Base-by-base conservation (phyloP, 2,888 invertebrate species). In the Nephrotoma guestfalica region DNA sequence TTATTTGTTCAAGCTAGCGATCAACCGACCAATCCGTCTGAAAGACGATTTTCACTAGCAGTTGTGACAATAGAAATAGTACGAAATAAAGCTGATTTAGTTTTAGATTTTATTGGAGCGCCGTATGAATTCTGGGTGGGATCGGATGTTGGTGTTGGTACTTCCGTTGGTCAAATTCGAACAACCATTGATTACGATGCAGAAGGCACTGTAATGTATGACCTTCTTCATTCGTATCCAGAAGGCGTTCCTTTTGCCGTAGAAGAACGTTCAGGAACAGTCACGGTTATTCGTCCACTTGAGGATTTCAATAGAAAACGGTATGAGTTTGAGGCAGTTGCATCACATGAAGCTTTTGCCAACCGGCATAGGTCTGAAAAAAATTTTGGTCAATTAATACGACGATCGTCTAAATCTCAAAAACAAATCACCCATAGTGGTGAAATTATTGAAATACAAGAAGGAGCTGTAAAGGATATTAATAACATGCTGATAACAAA, bases 191-290 rank as follows among this genome's bases (percentile, higher is more conserved):
- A 94, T 4, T 93, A 95, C 89, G 94, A 95, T 86, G 94, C 93
- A 86, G 93, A 93, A 88, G 94, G 94, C 86, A 93, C 91, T 71
- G 90, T 92, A 0, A 93, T 96, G 88, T 97, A 96, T 89, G 97
- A 97, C 91, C 92, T 97, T 4, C 91, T 97, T 86, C 97, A 97
- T 90, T 95, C 96, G 88, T 97, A 97, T 90, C 95, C 96, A 89
- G 97, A 97, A 92, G 97, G 96, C 94, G 97, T 97, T n/a, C 97
- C 97, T 4, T 97, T 97, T 91, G 97, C 96, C 4, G 96, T 97
- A 41, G 97, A 97, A 92, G 97, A 97, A 90, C 93, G 95, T 87
- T 96, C 96, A 2, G 97, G 97, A 4, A 96, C 96, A 0, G 96
- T 97, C 85, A 97, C 96, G 1, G 96, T 97, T 0, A 95, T 97